Evolutionary conservation across 2,113 vertebrate species (phyloP), one percentile per base, ranked within the genome.

Genomic region (Anguilla rostrata): DNA sequence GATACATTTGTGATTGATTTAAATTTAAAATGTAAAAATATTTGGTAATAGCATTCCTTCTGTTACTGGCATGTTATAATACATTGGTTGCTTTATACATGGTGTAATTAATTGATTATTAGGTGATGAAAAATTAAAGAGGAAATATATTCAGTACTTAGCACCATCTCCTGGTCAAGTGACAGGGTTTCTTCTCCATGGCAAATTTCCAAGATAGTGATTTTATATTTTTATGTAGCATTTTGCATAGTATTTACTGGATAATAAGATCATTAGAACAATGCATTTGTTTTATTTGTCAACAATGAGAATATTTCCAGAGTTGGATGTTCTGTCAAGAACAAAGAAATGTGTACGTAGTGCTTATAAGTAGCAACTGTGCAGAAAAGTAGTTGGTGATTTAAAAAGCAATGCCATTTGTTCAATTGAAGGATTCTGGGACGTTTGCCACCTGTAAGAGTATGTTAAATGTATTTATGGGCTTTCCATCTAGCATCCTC

Each of bases 131-230:
- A 66, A 53, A 53, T 53, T 53, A 12, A 66, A 66, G 22, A 66
- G 20, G 60, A 66, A 39, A 39, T 78, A 78, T 57, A 63, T 78
- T 83, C 85, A 85, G 86, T 89, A 81, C 41, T 81, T 83, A 87
- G 89, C 89, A 89, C 89, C 89, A 90, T 90, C 89, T 90, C 87
- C 88, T 90, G 89, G 89, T 88, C 75, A 89, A 75, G 39, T 43
- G 56, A 85, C 18, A 81, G 40, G 40, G 2, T 40, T 20, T 39
- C 26, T 83, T 78, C 79, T 56, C 83, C 56, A 84, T 85, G 79
- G 78, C 53, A 75, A 83, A 84, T 14, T 75, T 78, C 43, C 26
- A 86, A 41, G n/a, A n/a, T 71, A 82, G n/a, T 60, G 40, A 39
- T 79, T 83, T 56, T 1, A 83, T 39, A 41, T n/a, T 34, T 40